Base-by-base conservation (phyloP, 2,113 vertebrate genomes). In the Lepus europaeus region DNA sequence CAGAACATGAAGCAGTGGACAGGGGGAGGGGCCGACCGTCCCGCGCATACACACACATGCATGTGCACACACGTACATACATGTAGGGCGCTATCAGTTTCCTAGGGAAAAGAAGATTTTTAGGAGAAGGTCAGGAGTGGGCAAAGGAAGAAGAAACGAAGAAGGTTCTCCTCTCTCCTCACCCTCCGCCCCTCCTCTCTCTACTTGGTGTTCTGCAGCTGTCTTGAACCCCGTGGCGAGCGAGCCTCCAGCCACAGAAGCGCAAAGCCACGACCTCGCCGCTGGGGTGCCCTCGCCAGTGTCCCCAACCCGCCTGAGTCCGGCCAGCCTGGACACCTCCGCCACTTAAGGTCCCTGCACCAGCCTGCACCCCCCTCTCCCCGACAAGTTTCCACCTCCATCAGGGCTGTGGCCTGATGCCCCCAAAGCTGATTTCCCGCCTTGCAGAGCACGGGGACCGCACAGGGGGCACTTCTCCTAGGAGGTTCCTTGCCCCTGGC, bases 181-280 rank as follows among this genome's bases (percentile, higher is more conserved):
- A 33, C 89, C 82, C 6, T 64, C 51, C 0, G 7, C 25, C 2
- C 81, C 56, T n/a, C 14, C 27, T 9, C 0, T 0, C 23, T 8
- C 96, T 93, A 73, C 95, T 96, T 93, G 95, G 91, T 94, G 97
- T 63, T 96, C 91, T 96, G 95, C 98, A 97, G 97, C 97, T 98
- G 96, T 96, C 96, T 96, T 81, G 68, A 97, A 97, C 96, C 97
- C 95, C 94, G 97, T 85, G 98, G 97, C 94, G 85, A 97, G 97
- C 70, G 87, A 97, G 96, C 81, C 97, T 96, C 94, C 85, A 91
- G 77, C 97, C 97, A 90, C 64, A 97, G 90, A 95, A 96, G 91
- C 91, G 96, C 97, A 98, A 98, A 98, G 96, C 91, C 97, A 93
- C 95, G 95, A 91, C 84, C 95, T 88, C n/a, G 73, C 94, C 96